Percentiles rank a stretch among this genome's conserved stretches.
These are phyloP conservation scores for Micronycteris hirsuta DNA, from an alignment of 2,113 vertebrate species.

Conservation along the genomic window DNA sequence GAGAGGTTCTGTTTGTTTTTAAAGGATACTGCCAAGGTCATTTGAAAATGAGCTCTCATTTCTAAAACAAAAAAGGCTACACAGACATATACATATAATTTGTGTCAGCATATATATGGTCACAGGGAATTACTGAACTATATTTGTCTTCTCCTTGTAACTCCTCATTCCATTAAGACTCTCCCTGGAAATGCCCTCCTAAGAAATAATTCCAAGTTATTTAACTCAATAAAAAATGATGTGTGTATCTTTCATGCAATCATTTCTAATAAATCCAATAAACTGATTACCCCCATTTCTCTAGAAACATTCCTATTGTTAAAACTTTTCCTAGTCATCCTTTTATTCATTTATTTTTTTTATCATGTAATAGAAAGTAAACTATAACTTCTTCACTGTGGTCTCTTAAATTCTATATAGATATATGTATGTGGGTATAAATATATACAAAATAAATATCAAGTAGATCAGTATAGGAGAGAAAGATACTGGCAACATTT, in stretches of 20 bases:
- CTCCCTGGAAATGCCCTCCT: background rate
- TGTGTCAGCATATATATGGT: background rate
- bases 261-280: constrained; percentile 4
- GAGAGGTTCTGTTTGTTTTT: background rate
- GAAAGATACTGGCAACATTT: background rate
- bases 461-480: background rate
- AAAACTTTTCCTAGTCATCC: background rate
- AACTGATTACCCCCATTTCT: background rate
- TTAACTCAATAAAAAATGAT: constrained; percentile 22
- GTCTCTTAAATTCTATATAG: background rate
- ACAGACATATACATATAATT: background rate
- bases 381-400: background rate
- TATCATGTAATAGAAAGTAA: background rate
- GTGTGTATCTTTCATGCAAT: background rate
- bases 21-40: background rate
- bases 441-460: background rate
- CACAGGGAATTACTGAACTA: background rate
- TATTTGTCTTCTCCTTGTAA: background rate
- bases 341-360: background rate
- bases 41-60: background rate
- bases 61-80: background rate
- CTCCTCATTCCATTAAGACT: constrained; percentile 7
- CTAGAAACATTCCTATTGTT: background rate
- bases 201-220: constrained; percentile 13
- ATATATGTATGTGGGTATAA: background rate